phyloP scores from a whole-genome alignment of 2,888 invertebrate species.

The Cosmia pyralina region DNA sequence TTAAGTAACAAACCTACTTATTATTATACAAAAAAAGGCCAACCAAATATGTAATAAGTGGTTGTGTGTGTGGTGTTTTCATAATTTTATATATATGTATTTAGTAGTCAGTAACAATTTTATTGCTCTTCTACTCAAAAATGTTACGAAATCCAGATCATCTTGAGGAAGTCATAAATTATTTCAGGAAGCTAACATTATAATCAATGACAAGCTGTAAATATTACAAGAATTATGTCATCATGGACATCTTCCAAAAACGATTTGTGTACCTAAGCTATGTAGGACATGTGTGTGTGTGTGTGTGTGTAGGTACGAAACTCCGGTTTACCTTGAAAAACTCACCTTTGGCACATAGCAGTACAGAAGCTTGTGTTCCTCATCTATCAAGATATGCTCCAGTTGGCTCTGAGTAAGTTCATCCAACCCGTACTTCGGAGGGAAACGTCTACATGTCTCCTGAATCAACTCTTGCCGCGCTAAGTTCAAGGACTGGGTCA shows the following conservation, averaged over 20 bases:
- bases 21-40: not conserved
- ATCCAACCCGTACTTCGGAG: slow-evolving; percentile 82
- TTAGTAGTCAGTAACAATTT: not conserved
- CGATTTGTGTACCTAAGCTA: not conserved
- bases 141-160: slow-evolving; percentile 23
- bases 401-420: slow-evolving; percentile 90
- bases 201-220: slow-evolving; percentile 26
- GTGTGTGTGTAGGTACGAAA: slow-evolving; percentile 7
- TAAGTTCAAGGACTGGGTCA: slow-evolving; percentile 91
- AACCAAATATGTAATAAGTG: not conserved
- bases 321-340: slow-evolving; percentile 73
- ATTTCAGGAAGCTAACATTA: slow-evolving; percentile 17
- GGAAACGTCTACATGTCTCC: slow-evolving; percentile 90
- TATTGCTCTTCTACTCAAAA: not conserved
- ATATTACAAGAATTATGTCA: slow-evolving; percentile 28
- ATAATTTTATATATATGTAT: not conserved
- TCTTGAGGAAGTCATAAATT: slow-evolving; percentile 42
- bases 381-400: slow-evolving; percentile 95
- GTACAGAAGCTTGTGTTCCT: slow-evolving; percentile 95
- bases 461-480: slow-evolving; percentile 91
- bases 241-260: slow-evolving; percentile 25
- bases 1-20: not conserved
- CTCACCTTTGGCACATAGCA: slow-evolving; percentile 98
- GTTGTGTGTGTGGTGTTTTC: not conserved
- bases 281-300: not conserved